Conservation (phyloP, 1,140 invertebrate genomes). For the Bombyx mori region ASM3026992v2 NC_085123.1:9168001-9168500, state of each 20-base stretch:
- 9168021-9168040: constrained; percentile 38
- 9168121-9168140: constrained; percentile 10
- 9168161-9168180: constrained; percentile 2
- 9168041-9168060: constrained; percentile 20
- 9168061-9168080: constrained; percentile 5
- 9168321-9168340: constrained; percentile 21
- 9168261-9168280: constrained; percentile 21
- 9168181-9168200: neutral
- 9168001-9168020: constrained; percentile 38
- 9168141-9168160: neutral
- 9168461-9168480: too few species aligned
- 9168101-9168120: constrained; percentile 13
- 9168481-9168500: too few species aligned
- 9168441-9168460: too few species aligned
- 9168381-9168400: constrained; percentile 17
- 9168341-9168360: constrained; percentile 12
- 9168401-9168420: too few species aligned
- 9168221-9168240: constrained; percentile 16
- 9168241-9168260: constrained; percentile 21
- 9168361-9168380: constrained; percentile 31
- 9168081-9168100: constrained; percentile 29
- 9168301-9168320: constrained; percentile 31
- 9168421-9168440: too few species aligned
- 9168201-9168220: constrained; percentile 9
- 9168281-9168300: constrained; percentile 17